These are phyloP conservation scores for Noctilio leporinus DNA, from an alignment of 2,113 vertebrate genomes.

Conservation along the genomic window DNA sequence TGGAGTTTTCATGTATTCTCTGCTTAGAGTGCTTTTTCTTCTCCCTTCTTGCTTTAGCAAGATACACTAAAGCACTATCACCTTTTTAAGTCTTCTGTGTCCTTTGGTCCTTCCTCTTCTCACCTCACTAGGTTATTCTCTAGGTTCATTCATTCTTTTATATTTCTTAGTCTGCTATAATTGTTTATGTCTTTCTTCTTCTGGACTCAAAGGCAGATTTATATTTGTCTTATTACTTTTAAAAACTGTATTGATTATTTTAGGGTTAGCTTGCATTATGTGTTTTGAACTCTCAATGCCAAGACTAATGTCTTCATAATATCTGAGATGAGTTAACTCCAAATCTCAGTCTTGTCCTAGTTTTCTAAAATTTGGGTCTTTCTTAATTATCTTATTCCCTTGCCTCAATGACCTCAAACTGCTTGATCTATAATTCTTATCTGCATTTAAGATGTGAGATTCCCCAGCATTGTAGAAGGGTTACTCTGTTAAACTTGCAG, in stretches of 20 bases:
- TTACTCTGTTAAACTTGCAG: background rate
- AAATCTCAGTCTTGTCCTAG: background rate
- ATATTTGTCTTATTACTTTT: constrained; percentile 5
- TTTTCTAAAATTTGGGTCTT: constrained; percentile 4
- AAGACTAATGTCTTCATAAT: background rate
- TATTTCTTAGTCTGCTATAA: background rate
- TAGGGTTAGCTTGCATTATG: background rate
- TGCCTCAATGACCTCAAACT: background rate
- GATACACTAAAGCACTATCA: background rate
- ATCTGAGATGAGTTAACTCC: background rate
- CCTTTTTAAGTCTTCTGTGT: background rate
- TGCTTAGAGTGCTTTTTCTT: background rate
- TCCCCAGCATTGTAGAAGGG: background rate
- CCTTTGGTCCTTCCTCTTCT: background rate
- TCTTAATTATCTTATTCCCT: background rate
- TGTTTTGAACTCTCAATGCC: background rate
- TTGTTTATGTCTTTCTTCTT: background rate
- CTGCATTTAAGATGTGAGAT: constrained; percentile 15
- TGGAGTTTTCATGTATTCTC: background rate
- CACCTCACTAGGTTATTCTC: background rate
- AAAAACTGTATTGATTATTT: constrained; percentile 2
- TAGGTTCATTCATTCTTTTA: background rate
- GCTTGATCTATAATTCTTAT: background rate
- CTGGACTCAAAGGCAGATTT: background rate
- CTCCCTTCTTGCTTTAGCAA: background rate